These are phyloP conservation scores for Chymomyza caudatula DNA, from an alignment of 2,888 invertebrate species.

Conservation along the genomic window DNA sequence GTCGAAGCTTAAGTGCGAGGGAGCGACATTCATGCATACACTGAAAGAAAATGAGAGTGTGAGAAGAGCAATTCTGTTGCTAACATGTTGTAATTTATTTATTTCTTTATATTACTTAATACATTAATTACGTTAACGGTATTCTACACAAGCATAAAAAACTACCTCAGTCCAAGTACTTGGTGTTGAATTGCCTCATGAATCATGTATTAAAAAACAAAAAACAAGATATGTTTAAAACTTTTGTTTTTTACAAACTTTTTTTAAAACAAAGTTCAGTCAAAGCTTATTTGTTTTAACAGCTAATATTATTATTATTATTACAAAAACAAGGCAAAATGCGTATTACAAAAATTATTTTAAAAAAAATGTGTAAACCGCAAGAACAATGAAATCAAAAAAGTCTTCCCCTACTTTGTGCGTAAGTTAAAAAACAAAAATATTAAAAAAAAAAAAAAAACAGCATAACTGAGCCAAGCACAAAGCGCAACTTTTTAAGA, in stretches of 20 bases:
- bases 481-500: slow-evolving; percentile 26
- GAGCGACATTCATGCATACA: neutral
- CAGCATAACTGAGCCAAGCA: slow-evolving; percentile 21
- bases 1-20: neutral
- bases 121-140: slow-evolving; percentile 35
- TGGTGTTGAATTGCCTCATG: slow-evolving; percentile 71
- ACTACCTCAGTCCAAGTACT: slow-evolving; percentile 73
- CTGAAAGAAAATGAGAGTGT: slow-evolving; percentile 2
- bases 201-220: slow-evolving; percentile 47
- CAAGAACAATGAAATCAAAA: slow-evolving; percentile 66
- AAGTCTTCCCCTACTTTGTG: slow-evolving; percentile 57
- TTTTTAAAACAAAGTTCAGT: slow-evolving; percentile 31
- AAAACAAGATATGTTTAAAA: neutral
- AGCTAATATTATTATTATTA: slow-evolving; percentile 7
- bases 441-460: slow-evolving; percentile 5
- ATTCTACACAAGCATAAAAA: slow-evolving; percentile 47
- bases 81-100: neutral
- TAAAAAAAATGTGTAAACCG: slow-evolving; percentile 17
- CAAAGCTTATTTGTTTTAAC: slow-evolving; percentile 13
- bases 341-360: slow-evolving; percentile 7
- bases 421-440: slow-evolving; percentile 9
- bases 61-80: slow-evolving; percentile 5
- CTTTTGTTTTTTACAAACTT: neutral
- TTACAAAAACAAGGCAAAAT: neutral
- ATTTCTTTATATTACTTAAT: neutral